phyloP scores from a whole-genome alignment of 2,113 vertebrate species.

The Corythornis cristatus region DNA sequence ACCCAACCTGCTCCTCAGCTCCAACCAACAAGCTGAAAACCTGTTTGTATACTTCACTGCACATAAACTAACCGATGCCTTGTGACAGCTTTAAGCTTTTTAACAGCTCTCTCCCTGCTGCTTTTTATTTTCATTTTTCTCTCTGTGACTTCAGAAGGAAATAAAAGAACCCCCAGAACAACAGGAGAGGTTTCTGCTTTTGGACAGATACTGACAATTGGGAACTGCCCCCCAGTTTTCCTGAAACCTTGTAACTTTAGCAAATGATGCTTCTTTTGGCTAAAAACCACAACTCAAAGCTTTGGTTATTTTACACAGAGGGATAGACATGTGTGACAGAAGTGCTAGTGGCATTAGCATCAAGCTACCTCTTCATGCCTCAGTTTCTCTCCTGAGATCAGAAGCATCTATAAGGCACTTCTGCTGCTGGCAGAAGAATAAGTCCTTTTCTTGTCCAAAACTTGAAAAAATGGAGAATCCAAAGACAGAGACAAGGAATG shows the following conservation, averaged over 20 bases:
- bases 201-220: background rate
- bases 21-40: conserved; percentile 56
- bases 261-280: background rate
- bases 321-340: rapidly evolving
- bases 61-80: conserved; percentile 60
- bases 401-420: background rate
- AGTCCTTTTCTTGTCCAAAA: background rate
- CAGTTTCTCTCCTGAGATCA: background rate
- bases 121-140: conserved; percentile 43
- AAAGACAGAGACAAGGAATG: background rate
- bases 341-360: background rate
- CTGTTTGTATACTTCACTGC: conserved; percentile 61
- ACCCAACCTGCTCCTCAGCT: background rate
- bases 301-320: background rate
- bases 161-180: background rate
- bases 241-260: background rate
- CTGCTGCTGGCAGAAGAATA: background rate
- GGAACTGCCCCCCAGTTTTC: background rate
- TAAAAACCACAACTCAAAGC: background rate
- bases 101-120: conserved; percentile 50
- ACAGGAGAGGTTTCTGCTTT: background rate
- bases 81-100: conserved; percentile 67
- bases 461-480: background rate
- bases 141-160: background rate
- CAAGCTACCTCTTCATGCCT: background rate